Evolutionary conservation across 2,888 invertebrate genomes (phyloP).

Genomic region (Cataglyphis altisquamis): DNA sequence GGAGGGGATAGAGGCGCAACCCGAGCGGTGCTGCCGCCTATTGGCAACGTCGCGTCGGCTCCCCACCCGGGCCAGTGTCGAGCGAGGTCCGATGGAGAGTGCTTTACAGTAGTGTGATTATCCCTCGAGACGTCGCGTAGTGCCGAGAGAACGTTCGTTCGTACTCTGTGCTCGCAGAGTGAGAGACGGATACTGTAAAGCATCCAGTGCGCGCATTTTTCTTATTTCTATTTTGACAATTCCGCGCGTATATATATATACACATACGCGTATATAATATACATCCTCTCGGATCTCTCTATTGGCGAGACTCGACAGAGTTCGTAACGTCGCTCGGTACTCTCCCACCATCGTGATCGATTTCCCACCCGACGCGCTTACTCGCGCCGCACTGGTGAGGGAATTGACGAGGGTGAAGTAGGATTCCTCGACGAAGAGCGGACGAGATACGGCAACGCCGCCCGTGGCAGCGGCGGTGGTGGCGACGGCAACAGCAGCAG

Average conservation of each 20-base stretch:
- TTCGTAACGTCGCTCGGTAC: constrained; percentile 36
- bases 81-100: constrained; percentile 77
- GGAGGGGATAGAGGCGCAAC: constrained; percentile 65
- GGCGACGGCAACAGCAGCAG: constrained; percentile 1
- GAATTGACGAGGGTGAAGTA: constrained; percentile 51
- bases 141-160: neutral
- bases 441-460: constrained; percentile 49
- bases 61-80: constrained; percentile 79
- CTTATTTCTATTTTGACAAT: neutral
- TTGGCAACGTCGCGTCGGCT: constrained; percentile 77
- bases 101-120: constrained; percentile 71
- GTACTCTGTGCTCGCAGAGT: neutral
- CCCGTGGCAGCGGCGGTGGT: constrained; percentile 26
- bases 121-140: constrained; percentile 69
- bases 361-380: constrained; percentile 53
- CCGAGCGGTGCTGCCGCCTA: constrained; percentile 81
- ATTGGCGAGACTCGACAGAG: neutral
- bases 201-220: neutral
- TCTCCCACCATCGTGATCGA: constrained; percentile 51
- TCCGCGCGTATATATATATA: neutral
- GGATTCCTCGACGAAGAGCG: constrained; percentile 39
- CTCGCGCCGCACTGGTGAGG: constrained; percentile 54
- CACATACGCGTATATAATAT: no score
- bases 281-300: neutral
- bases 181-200: neutral